Evolutionary conservation across 2,797 vertebrate genomes (phyloP), one percentile per base, ranked within the genome.

Genomic region (Microctenopoma steveboyesi): DNA sequence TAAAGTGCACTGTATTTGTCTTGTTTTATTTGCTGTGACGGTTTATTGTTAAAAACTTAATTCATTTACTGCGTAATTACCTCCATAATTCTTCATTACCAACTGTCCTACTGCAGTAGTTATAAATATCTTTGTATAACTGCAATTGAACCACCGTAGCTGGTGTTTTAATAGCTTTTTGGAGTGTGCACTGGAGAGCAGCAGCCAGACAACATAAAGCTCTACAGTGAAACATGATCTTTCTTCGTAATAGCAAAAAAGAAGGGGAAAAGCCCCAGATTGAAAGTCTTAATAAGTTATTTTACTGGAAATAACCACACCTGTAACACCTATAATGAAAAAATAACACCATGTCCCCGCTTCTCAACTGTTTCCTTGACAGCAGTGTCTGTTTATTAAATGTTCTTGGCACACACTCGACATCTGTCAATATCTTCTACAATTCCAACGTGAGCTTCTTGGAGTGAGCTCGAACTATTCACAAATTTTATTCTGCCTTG

Each of bases 371-470:
- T 83, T 84, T 72, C 82, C 86, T 73, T 8, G 68, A 75, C 74
- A 78, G 67, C 61, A 25, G 50, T 83, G 65, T 69, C 27, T 73
- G 74, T 84, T 88, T 86, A 85, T 82, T 78, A 67, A 83, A 79
- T 48, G 64, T 71, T 83, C 49, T 69, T 72, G 59, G 52, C 76
- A 82, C 80, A 46, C 43, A 49, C 56, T 86, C 77, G 85, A 75
- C 82, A 77, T 78, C 61, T 74, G 76, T 84, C 79, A 82, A 79
- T 82, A 80, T 86, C 63, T 30, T 65, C 53, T 81, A 65, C 62
- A 60, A 74, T 79, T 83, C 86, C 79, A 66, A 62, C 61, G 88
- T 86, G 87, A 91, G 90, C 90, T 78, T 88, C 69, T 60, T 55
- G 63, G 10, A 73, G 49, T 70, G 72, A 78, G 52, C 54, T 68